Conservation (phyloP, 1,140 invertebrate species). For the Macrobrachium rosenbergii region DNA sequence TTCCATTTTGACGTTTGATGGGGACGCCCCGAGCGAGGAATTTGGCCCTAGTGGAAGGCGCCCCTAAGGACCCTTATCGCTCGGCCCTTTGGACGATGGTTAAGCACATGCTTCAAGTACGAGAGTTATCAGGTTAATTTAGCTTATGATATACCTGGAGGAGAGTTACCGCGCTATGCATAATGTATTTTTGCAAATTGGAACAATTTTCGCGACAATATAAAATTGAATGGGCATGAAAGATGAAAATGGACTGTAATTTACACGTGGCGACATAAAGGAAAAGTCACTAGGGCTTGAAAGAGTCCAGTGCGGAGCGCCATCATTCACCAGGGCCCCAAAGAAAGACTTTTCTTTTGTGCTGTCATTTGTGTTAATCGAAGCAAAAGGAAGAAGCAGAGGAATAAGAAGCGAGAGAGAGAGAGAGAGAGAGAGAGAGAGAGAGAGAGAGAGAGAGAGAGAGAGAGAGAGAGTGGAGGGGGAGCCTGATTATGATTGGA, state of each 20-base stretch:
- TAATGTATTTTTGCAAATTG: conserved; percentile 61
- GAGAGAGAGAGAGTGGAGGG: background rate
- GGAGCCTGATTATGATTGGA: background rate
- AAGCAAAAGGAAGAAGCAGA: background rate
- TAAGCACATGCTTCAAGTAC: conserved; percentile 24
- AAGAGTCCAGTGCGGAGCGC: too few species aligned
- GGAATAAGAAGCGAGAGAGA: background rate
- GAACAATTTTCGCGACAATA: conserved; percentile 60
- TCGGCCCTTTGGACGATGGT: background rate
- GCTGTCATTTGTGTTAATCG: too few species aligned
- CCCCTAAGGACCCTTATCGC: background rate
- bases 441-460: conserved; percentile 1
- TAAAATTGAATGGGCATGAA: conserved; percentile 58
- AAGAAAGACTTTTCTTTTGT: too few species aligned
- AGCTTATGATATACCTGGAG: conserved; percentile 56
- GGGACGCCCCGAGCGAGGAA: background rate
- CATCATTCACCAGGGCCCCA: too few species aligned
- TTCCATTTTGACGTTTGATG: conserved; percentile 2
- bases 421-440: conserved; percentile 9
- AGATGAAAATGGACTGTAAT: conserved; percentile 54
- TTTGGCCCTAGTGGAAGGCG: background rate
- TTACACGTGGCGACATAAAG: conserved; percentile 17
- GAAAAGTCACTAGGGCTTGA: background rate
- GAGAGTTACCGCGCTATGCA: conserved; percentile 56
- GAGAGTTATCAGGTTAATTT: conserved; percentile 58